These are phyloP conservation scores for Echinometra lucunter DNA, from an alignment of 53 echinoderm and acorn worm species.

Conservation along the genomic window DNA sequence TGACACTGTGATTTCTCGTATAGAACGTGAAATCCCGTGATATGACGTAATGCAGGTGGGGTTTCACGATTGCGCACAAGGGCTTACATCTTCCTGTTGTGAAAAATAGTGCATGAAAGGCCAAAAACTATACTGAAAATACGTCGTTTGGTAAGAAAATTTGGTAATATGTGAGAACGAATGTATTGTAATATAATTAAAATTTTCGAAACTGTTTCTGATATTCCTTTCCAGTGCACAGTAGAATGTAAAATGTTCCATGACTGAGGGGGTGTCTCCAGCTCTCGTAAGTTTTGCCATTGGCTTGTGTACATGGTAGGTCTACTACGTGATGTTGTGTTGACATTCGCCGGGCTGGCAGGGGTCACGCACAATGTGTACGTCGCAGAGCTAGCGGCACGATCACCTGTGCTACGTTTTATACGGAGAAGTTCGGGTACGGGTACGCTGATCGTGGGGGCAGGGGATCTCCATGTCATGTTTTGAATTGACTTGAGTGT, in stretches of 20 bases:
- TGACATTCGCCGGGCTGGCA: slow-evolving; percentile 10
- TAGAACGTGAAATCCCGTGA: slow-evolving; percentile 9
- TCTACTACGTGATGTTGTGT: background rate
- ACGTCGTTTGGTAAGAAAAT: slow-evolving; percentile 61
- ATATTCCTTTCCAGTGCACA: background rate
- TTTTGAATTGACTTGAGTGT: no score
- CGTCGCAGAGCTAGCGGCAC: background rate
- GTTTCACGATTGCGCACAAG: slow-evolving; percentile 75
- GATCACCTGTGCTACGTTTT: background rate
- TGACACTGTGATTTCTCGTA: slow-evolving; percentile 27
- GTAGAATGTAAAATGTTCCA: background rate
- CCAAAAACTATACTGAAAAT: slow-evolving; percentile 4
- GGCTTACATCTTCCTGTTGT: slow-evolving; percentile 70
- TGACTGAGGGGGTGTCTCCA: slow-evolving; percentile 67
- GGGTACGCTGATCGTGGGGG: background rate
- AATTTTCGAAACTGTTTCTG: background rate
- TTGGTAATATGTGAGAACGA: background rate
- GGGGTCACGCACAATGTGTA: slow-evolving; percentile 9
- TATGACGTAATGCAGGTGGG: slow-evolving; percentile 73
- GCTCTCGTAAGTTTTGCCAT: slow-evolving; percentile 3
- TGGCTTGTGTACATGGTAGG: slow-evolving; percentile 1
- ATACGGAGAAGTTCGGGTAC: background rate
- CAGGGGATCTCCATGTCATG: background rate
- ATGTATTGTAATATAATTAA: background rate
- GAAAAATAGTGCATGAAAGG: background rate